A percentile compares a stretch with the other conserved stretches of the same genome.
These are phyloP conservation scores for Dufourea novaeangliae DNA, from an alignment of 1,140 invertebrate genomes.

Conservation along the genomic window DNA sequence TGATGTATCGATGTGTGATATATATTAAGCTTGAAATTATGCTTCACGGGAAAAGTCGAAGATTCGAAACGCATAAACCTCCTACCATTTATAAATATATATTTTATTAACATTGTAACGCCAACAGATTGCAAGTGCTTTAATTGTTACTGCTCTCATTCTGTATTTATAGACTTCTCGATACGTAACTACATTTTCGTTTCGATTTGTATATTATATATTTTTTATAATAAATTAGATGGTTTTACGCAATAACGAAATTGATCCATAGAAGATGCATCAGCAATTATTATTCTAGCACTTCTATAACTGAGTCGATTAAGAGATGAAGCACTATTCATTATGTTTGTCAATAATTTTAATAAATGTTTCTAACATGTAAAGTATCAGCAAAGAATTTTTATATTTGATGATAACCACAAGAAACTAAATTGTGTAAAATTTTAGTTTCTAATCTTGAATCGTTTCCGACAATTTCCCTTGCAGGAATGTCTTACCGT, in stretches of 20 bases:
- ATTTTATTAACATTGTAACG: conserved; percentile 51
- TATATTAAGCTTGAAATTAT: conserved; percentile 49
- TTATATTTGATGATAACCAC: no score
- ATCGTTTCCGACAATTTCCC: no score
- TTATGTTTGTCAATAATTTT: no score
- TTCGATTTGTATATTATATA: conserved; percentile 1
- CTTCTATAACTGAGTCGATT: no score
- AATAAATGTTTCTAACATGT: no score
- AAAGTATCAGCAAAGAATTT: no score
- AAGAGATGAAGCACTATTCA: no score
- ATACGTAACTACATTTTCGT: background rate
- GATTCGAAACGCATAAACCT: conserved; percentile 19
- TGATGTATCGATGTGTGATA: conserved; percentile 32
- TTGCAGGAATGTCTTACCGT: no score
- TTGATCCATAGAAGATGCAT: no score
- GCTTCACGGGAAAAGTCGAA: conserved; percentile 20
- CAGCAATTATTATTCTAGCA: no score
- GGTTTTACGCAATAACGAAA: background rate
- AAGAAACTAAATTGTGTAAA: no score
- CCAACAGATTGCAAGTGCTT: conserved; percentile 6
- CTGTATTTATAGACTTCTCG: conserved; percentile 11
- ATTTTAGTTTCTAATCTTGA: no score
- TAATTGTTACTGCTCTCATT: background rate
- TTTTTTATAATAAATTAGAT: conserved; percentile 15
- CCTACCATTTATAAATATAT: conserved; percentile 60